These are phyloP conservation scores for Tamias sibiricus DNA, from an alignment of 2,113 vertebrate genomes.

Conservation along the genomic window DNA sequence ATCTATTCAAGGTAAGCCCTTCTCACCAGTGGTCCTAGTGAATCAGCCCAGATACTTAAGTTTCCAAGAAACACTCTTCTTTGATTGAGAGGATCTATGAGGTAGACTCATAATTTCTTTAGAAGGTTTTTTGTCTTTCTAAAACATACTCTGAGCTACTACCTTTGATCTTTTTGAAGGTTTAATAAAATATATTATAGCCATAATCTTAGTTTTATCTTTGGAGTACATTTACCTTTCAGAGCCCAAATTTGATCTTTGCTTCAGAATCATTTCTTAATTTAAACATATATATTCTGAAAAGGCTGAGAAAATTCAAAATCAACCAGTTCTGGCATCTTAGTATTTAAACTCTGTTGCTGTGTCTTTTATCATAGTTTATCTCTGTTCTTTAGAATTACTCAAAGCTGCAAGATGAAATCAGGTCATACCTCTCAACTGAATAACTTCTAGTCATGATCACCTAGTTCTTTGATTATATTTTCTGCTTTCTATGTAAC, in stretches of 20 bases:
- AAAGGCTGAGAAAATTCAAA: background rate
- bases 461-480: background rate
- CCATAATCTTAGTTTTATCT: background rate
- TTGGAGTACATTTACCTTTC: background rate
- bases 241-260: background rate
- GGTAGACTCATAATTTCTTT: background rate
- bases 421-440: background rate
- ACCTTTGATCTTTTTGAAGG: background rate
- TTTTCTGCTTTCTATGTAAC: background rate
- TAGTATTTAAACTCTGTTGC: background rate
- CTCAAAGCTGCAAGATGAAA: background rate
- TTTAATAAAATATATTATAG: background rate
- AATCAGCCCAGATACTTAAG: background rate
- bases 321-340: background rate
- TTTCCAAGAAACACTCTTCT: background rate
- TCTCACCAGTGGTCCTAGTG: background rate
- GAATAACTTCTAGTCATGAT: background rate
- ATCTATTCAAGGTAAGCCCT: background rate
- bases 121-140: background rate
- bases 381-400: background rate
- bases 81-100: background rate
- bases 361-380: background rate
- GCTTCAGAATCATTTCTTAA: background rate
- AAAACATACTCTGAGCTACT: background rate
- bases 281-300: background rate